Evolutionary conservation across 2,797 vertebrate genomes (phyloP), one percentile per base, ranked within the genome.

Genomic region (Melanotaenia parkinsoni): DNA sequence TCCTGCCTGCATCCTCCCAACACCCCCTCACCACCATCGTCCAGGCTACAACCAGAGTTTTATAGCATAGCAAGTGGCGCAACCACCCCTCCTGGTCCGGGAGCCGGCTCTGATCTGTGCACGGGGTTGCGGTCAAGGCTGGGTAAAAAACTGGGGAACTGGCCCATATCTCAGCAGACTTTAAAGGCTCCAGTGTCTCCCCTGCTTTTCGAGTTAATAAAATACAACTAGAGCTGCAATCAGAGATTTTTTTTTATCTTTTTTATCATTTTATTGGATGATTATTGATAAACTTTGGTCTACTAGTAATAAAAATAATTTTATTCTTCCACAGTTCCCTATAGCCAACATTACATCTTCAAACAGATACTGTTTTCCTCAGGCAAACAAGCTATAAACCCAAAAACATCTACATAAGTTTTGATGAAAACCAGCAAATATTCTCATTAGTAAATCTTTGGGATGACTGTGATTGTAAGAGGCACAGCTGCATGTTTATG

Each of bases 21-120:
- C 50, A 18, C 8, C 57, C 57, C 32, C 57, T 2, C 30, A 33
- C 30, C 30, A n/a, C 47, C 47, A 50, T n/a, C 47, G 7, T 50
- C 7, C 47, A 50, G 47, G 57, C 57, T n/a, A 58, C n/a, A 58
- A 58, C 33, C 58, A 60, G 51, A 54, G 58, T 40, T 61, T 61
- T 24, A 61, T 26, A 60, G 58, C 30, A 5, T 4, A 33, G 18
- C 28, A n/a, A 35, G 32, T 33, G 20, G 53, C 16, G 53, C 24
- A 10, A 13, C n/a, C 9, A 26, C 24, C 24, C 24, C n/a, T 53
- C 22, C 50, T 53, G 22, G 24, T 54, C 51, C 51, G 13, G 51
- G 22, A 53, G 22, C n/a, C 22, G 3, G 50, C 24, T 54, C 51
- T 54, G 24, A 54, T 24, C 24, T 6, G 24, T 13, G 24, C 5